Percentiles rank a stretch among this genome's conserved stretches.
Conservation (phyloP, 92 coral and sea anemone species). For the Heliopora coerulea region DNA sequence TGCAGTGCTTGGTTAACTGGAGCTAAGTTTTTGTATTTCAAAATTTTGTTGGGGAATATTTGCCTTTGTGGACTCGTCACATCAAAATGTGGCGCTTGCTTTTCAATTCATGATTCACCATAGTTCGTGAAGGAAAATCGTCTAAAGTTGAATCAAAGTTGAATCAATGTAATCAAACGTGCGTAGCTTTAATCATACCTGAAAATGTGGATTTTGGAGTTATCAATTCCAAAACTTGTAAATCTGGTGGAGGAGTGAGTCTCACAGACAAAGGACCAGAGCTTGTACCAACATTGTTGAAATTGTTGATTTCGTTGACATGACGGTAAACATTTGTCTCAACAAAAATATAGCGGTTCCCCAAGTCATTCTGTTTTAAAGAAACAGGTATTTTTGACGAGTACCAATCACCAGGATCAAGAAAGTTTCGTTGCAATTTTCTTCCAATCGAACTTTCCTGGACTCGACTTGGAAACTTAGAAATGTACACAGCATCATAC, state of each 20-base stretch:
- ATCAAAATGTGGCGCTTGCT: no score
- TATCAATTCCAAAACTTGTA: constrained; percentile 61
- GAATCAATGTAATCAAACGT: no score
- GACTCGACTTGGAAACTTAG: constrained; percentile 49
- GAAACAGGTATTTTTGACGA: constrained; percentile 50
- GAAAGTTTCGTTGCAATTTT: constrained; percentile 51
- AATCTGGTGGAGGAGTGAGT: constrained; percentile 78
- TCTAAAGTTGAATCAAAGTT: no score
- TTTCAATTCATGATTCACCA: no score
- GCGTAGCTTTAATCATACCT: constrained; percentile 45
- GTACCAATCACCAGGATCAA: constrained; percentile 64
- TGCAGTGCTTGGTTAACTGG: no score
- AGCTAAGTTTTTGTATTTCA: no score
- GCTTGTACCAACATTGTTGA: constrained; percentile 54
- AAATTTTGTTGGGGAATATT: no score
- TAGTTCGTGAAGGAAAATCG: no score
- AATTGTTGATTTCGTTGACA: constrained; percentile 58
- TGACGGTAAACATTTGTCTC: constrained; percentile 41
- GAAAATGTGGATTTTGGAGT: constrained; percentile 62
- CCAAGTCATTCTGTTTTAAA: constrained; percentile 57
- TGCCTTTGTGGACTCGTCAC: no score
- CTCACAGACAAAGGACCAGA: constrained; percentile 60
- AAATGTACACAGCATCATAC: constrained; percentile 61
- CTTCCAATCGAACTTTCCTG: constrained; percentile 45
- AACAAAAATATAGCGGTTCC: constrained; percentile 66